Base-by-base conservation (phyloP, 30 jellyfish, hydroid and myxozoan genomes). In the Hydractinia echinata region DNA sequence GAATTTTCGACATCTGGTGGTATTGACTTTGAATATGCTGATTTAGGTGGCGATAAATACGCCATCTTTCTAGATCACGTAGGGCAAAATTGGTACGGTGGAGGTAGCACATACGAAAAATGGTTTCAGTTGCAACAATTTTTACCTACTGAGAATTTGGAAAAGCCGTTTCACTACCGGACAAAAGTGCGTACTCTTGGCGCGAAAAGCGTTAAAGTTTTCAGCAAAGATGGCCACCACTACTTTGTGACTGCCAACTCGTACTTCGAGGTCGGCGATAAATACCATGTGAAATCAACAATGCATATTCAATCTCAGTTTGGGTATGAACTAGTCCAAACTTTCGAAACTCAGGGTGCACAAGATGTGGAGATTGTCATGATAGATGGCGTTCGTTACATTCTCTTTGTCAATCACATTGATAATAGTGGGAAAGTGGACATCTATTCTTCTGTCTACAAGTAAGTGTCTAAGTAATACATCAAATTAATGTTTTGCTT, bases 191-290 rank as follows among this genome's bases (percentile, higher is more conserved):
- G 83, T 15, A 77, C 79, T 73, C 76, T 72, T n/a, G 97, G 97
- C 14, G 97, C 91, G 16, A 89, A 84, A 55, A 20, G 92, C 19
- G 97, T 89, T 7, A 89, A 81, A 67, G 83, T 81, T 4, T 89
- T 84, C 71, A 10, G 76, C 5, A 87, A 83, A 76, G 66, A 77
- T 72, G 82, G 86, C 8, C 53, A 39, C n/a, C 72, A 15, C 16
- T 91, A 82, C 58, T 91, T 76, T 72, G 89, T 91, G 19, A 88
- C 96, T n/a, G 96, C 96, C 9, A 91, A 91, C 64, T 83, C 94
- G 18, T 68, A 6, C 44, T 53, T 55, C 10, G 89, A 58, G 64
- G 51, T 58, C 39, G 93, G 87, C 6, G 62, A 81, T 52, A 20
- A 51, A 54, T 61, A 82, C 18, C 77, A 66, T 58, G 87, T 81